Conservation (phyloP, 2,888 invertebrate genomes). For the Polia nebulosa region DNA sequence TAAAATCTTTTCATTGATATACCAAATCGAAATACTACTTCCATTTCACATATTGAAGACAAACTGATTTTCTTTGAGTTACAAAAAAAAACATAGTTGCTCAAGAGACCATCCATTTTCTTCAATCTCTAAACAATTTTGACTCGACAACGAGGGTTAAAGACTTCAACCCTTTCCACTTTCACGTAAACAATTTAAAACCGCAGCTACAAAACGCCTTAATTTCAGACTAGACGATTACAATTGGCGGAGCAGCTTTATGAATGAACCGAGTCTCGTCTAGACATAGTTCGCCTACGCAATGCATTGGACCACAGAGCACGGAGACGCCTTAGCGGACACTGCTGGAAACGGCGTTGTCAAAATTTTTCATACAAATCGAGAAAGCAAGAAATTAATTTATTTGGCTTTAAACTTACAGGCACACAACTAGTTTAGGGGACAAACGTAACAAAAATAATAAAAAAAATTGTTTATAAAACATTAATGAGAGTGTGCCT, state of each 20-base stretch:
- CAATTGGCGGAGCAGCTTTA: constrained; percentile 36
- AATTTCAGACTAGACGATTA: constrained; percentile 38
- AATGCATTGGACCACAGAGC: constrained; percentile 31
- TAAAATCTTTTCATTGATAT: too few relatives aligned
- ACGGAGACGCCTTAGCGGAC: neutral
- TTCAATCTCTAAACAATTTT: neutral
- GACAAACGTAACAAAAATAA: too few relatives aligned
- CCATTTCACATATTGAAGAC: too few relatives aligned
- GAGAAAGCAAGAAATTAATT: neutral
- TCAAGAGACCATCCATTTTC: neutral
- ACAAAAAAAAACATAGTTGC: neutral
- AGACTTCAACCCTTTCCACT: neutral
- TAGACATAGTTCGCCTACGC: constrained; percentile 57
- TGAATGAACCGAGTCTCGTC: constrained; percentile 27
- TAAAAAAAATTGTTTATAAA: too few relatives aligned
- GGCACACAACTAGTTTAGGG: too few relatives aligned
- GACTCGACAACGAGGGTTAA: constrained; percentile 13
- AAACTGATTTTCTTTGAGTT: too few relatives aligned
- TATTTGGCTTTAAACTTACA: too few relatives aligned
- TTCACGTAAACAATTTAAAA: constrained; percentile 29
- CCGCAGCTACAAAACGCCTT: constrained; percentile 30
- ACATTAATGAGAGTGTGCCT: too few relatives aligned
- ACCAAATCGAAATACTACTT: too few relatives aligned
- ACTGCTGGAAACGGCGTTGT: neutral
- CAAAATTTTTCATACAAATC: neutral